Percentiles rank a stretch among this genome's conserved stretches.
phyloP scores from a whole-genome alignment of 1,140 invertebrate species.

The Pantala flavescens region DNA sequence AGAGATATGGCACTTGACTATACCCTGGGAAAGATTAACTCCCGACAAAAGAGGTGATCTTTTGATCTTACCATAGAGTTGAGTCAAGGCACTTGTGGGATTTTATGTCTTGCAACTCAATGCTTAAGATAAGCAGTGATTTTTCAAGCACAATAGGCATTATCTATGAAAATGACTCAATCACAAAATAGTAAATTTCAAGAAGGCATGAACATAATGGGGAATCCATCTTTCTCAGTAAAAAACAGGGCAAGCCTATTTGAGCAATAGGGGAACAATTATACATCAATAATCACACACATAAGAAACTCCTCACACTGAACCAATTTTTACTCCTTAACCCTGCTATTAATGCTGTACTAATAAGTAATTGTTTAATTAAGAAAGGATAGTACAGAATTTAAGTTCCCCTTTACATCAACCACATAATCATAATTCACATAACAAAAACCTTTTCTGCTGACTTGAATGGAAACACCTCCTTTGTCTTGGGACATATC shows the following conservation, averaged over 20 bases:
- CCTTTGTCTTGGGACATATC: constrained; percentile 84
- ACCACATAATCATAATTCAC: not conserved
- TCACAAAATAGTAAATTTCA: not conserved
- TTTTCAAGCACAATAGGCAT: not conserved
- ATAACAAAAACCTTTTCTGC: constrained; percentile 86
- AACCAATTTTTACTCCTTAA: not conserved
- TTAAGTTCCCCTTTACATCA: not conserved
- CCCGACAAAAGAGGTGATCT: not conserved
- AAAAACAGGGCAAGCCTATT: not conserved
- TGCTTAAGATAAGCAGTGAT: not conserved
- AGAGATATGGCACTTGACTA: not conserved
- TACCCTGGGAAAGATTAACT: constrained; percentile 2
- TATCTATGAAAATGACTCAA: not conserved
- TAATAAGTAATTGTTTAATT: not conserved
- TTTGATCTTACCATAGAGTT: not conserved
- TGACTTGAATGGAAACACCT: constrained; percentile 76
- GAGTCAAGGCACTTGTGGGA: not conserved
- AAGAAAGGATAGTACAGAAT: not conserved
- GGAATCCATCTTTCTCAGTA: not conserved
- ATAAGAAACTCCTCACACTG: not conserved
- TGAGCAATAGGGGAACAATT: not conserved
- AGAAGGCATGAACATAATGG: not conserved
- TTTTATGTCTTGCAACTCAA: not conserved
- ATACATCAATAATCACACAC: not conserved
- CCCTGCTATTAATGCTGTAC: not conserved